Conservation (phyloP, 1,140 invertebrate genomes). For the Drosophila ambigua region DNA sequence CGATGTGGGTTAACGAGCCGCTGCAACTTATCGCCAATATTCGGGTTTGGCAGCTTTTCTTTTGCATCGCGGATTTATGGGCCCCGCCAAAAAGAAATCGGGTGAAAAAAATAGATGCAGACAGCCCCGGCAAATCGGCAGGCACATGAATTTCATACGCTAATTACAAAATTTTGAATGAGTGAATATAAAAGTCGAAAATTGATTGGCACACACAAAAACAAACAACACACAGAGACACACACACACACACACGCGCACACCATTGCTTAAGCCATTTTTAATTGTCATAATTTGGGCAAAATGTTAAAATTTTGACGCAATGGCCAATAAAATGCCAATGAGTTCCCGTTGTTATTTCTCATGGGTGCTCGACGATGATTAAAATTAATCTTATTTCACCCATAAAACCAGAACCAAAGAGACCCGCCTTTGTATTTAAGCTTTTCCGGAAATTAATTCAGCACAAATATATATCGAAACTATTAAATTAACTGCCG, state of each 20-base stretch:
- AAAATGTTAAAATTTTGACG: constrained; percentile 52
- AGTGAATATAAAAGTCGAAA: constrained; percentile 80
- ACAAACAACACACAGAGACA: constrained; percentile 29
- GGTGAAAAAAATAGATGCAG: constrained; percentile 14
- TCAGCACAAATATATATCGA: constrained; percentile 8
- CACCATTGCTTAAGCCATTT: constrained; percentile 36
- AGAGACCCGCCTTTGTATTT: not conserved
- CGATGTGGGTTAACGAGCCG: constrained; percentile 66
- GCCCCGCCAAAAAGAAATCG: constrained; percentile 59
- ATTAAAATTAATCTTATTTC: constrained; percentile 55
- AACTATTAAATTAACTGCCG: constrained; percentile 9
- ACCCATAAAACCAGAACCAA: constrained; percentile 41
- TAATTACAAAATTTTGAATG: constrained; percentile 73
- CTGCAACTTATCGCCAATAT: constrained; percentile 67
- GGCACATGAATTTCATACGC: constrained; percentile 62
- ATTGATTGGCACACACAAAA: constrained; percentile 76
- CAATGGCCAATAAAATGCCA: constrained; percentile 57
- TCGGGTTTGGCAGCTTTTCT: constrained; percentile 56
- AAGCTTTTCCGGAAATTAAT: constrained; percentile 4
- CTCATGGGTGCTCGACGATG: constrained; percentile 51
- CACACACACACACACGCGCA: constrained; percentile 1
- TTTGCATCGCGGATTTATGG: not conserved
- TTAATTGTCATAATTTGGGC: constrained; percentile 64
- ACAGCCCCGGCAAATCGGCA: constrained; percentile 35
- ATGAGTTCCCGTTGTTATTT: constrained; percentile 40